Percentiles rank a stretch among this genome's conserved stretches.
These are phyloP conservation scores for Cynopterus brachyotis DNA, from an alignment of 2,113 vertebrate species.

Conservation along the genomic window DNA sequence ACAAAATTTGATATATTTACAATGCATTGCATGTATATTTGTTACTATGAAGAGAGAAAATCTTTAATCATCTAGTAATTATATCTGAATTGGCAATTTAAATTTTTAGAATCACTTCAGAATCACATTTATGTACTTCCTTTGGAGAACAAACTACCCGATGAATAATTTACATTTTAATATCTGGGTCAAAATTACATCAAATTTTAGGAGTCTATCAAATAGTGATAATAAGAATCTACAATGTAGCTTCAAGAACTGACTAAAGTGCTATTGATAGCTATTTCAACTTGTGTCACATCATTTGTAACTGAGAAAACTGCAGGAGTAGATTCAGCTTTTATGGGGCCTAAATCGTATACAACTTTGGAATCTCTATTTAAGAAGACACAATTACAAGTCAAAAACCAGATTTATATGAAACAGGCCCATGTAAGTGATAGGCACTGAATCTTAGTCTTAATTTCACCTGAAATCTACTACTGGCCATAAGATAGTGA, in stretches of 20 bases:
- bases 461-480: background rate
- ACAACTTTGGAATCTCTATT: background rate
- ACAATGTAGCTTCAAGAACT: background rate
- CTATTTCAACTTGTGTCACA: background rate
- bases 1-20: slow-evolving; percentile 20
- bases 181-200: slow-evolving; percentile 37
- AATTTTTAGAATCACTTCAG: background rate
- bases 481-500: background rate
- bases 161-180: slow-evolving; percentile 55
- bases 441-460: background rate
- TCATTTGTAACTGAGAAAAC: background rate
- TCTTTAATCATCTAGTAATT: background rate
- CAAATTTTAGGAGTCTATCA: slow-evolving; percentile 27
- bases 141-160: background rate
- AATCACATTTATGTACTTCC: slow-evolving; percentile 28
- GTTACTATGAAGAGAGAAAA: slow-evolving; percentile 7
- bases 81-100: slow-evolving; percentile 28
- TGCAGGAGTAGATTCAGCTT: background rate
- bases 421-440: background rate
- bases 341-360: background rate
- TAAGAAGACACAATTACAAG: background rate
- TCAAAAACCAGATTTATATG: background rate
- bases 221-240: background rate
- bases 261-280: background rate
- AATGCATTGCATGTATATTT: background rate